Evolutionary conservation across 2,797 vertebrate genomes (phyloP), one percentile per base, ranked within the genome.

Genomic region (Prunella strophiata): DNA sequence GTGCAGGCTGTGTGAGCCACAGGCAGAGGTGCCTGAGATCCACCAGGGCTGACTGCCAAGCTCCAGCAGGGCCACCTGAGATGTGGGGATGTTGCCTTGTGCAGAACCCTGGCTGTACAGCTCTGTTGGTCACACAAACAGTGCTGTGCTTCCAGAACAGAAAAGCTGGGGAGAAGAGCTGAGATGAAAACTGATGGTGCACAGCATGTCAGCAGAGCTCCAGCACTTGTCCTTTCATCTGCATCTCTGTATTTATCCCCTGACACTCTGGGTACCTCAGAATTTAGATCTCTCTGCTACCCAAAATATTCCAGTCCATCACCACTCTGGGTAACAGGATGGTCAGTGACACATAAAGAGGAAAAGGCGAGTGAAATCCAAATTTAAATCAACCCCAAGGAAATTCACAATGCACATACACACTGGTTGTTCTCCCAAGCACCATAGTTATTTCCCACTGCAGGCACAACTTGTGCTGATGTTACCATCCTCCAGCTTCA

Each of bases 221-320:
- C 15, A 73, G 11, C 9, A 55, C n/a, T 0, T 47, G 23, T 47
- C 34, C 2, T 0, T 23, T 34, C 2, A 0, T 15, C 48, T 80
- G 25, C 30, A 59, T 36, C 36, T 77, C 73, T n/a, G 5, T 5
- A 17, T 70, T 68, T 58, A 68, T 25, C 9, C 15, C 57, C 45
- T 26, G 66, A 68, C 38, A 76, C n/a, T 74, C n/a, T 14, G 25
- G 34, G 22, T 70, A 76, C 13, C n/a, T 80, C 52, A 57, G 26
- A n/a, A 27, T 42, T 70, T 45, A 85, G 65, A n/a, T 52, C 25
- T 27, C 34, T 50, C 43, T 30, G 40, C 36, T 51, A 55, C 11
- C 10, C 72, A 77, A 67, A 93, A 83, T 30, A 90, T 10, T 90
- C 10, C 57, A 59, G 34, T 23, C 15, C 16, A 43, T 6, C 30